Evolutionary conservation across 2,113 vertebrate species (phyloP).

Genomic region (Coptodon bakossiorum): DNA sequence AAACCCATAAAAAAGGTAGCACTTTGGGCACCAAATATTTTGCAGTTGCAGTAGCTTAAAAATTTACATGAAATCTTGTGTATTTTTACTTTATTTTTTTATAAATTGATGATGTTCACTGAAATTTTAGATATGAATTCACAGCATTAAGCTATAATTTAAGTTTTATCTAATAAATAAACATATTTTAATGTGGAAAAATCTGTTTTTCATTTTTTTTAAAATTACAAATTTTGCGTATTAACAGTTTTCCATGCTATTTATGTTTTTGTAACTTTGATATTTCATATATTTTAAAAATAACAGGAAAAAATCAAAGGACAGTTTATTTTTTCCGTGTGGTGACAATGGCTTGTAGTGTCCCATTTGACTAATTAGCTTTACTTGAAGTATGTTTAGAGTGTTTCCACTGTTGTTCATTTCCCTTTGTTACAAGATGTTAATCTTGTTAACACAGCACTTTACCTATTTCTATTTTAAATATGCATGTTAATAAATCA

Average conservation of each 20-base stretch:
- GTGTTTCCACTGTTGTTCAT: neutral
- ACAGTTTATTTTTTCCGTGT: neutral
- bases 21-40: neutral
- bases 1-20: neutral
- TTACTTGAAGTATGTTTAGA: neutral
- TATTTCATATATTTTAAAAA: neutral
- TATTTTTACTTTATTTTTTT: neutral
- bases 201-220: neutral
- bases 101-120: neutral
- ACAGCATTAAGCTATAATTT: neutral
- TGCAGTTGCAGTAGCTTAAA: neutral
- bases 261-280: neutral
- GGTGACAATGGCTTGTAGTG: neutral
- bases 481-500: neutral
- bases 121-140: neutral
- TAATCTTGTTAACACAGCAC: neutral
- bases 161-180: neutral
- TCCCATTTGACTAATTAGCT: neutral
- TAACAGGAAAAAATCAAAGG: no score
- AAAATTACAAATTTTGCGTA: accelerated
- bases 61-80: neutral
- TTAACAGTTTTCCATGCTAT: neutral
- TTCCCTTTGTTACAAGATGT: neutral
- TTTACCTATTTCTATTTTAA: neutral
- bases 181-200: neutral